Base-by-base conservation (phyloP, 2,888 invertebrate species). In the Plutella xylostella region DNA sequence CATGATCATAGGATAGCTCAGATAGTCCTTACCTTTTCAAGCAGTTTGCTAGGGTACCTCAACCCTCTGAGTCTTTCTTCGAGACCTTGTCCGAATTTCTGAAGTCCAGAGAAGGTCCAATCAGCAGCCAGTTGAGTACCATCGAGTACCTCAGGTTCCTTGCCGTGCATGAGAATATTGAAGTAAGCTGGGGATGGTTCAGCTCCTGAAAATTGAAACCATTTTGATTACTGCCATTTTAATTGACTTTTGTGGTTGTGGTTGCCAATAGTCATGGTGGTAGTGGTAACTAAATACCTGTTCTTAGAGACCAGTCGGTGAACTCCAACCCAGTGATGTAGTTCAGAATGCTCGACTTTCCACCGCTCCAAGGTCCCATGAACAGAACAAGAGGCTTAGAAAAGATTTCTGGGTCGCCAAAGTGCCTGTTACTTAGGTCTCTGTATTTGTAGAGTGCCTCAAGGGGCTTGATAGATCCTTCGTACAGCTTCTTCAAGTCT, bases 331-430 rank as follows among this genome's bases (percentile, higher is more conserved):
- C 92, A 33, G 95, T 88, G 52, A 97, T 85, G 75, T 97, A 97
- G 75, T 97, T 97, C 51, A 97, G 90, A 55, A 96, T 94, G 43
- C 95, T 92, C 1, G 96, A 96, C 82, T 97, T 97, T 51, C 97
- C 97, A 48, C 96, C 96, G 63, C 96, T 96, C 94, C 96, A 97
- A 31, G 97, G 96, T 34, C 97, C 97, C 92, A 97, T 94, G 63
- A 97, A 94, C 4, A 97, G 85, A 43, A 97, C 89, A 63, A 97
- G 82, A 2, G 97, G 97, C 65, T 96, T 97, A 3, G 96, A 94
- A 72, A 95, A 95, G 63, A 97, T 95, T 86, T 97, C 96, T 2
- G 95, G 92, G 79, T 97, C 97, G 63, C 94, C 93, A 63, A 95
- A 94, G 75, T 93, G 94, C 53, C 95, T 88, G 69, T 95, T 95